phyloP scores from a whole-genome alignment of 2,113 vertebrate genomes.

The Atractosteus spatula region DNA sequence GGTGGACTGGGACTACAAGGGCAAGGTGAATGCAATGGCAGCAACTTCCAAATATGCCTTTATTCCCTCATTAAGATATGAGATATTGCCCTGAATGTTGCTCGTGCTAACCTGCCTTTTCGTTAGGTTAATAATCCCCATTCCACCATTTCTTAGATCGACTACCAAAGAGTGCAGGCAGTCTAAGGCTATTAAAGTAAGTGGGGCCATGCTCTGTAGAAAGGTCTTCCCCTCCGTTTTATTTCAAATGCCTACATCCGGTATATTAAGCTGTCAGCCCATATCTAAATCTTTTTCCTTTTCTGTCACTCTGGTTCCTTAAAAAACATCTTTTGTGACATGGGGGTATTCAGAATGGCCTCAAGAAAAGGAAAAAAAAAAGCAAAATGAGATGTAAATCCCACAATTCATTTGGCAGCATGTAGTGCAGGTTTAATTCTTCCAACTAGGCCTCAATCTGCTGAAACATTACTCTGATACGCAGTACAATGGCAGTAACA shows the following conservation, averaged over 20 bases:
- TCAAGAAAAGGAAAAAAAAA: slow-evolving; percentile 56
- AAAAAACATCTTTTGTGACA: slow-evolving; percentile 76
- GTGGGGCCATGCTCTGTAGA: no score
- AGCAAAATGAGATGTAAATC: slow-evolving; percentile 94
- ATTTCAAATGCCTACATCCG: slow-evolving; percentile 71
- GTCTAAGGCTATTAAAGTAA: not conserved
- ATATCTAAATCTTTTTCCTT: slow-evolving; percentile 94
- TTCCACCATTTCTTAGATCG: slow-evolving; percentile 74
- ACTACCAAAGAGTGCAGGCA: slow-evolving; percentile 42
- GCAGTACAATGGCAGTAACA: slow-evolving; percentile 87
- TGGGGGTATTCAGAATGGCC: slow-evolving; percentile 74
- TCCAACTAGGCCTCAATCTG: slow-evolving; percentile 79
- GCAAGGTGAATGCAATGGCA: no score
- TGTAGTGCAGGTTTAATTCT: slow-evolving; percentile 83
- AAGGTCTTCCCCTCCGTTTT: slow-evolving; percentile 38
- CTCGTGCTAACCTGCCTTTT: slow-evolving; percentile 58
- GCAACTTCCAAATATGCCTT: no score
- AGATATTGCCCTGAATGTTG: slow-evolving; percentile 61
- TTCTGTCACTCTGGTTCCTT: slow-evolving; percentile 74
- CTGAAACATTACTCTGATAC: slow-evolving; percentile 81
- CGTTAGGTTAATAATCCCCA: slow-evolving; percentile 62
- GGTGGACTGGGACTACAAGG: no score
- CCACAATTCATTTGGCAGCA: slow-evolving; percentile 78
- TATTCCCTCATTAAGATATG: no score
- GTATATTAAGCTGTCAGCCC: slow-evolving; percentile 92